These are phyloP conservation scores for Heterodera filipjevi DNA, from an alignment of 2,888 invertebrate genomes.

Conservation along the genomic window DNA sequence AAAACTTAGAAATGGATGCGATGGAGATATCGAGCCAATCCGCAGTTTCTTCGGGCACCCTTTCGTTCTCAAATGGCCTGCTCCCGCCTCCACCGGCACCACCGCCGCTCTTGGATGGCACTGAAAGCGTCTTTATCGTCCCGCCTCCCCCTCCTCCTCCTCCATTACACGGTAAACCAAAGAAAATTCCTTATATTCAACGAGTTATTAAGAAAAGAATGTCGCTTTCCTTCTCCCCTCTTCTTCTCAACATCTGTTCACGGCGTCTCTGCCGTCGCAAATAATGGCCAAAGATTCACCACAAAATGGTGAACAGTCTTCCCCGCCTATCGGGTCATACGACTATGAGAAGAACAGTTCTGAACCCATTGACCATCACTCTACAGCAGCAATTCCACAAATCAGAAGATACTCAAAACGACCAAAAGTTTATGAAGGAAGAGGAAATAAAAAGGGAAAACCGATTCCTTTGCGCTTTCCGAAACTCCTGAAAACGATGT, in stretches of 20 bases:
- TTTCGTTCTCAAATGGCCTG: slow-evolving; percentile 16
- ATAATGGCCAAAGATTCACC: not conserved
- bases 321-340: no score
- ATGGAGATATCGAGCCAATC: slow-evolving; percentile 25
- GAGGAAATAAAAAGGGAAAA: not conserved
- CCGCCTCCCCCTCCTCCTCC: slow-evolving; percentile 17
- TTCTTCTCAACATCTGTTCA: not conserved
- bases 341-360: no score
- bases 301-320: not conserved
- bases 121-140: not conserved
- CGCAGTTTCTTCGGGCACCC: not conserved
- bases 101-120: slow-evolving; percentile 17
- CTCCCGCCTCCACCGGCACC: slow-evolving; percentile 25
- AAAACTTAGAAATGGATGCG: slow-evolving; percentile 19
- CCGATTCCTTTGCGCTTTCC: not conserved
- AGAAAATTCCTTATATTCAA: not conserved
- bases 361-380: not conserved
- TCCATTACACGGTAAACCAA: not conserved
- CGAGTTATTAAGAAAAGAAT: not conserved
- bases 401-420: not conserved
- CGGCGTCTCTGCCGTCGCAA: not conserved
- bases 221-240: not conserved
- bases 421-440: not conserved
- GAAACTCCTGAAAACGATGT: not conserved
- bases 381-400: not conserved